Evolutionary conservation across 92 coral and sea anemone species (phyloP).

Genomic region (Epizoanthus illoricatus): DNA sequence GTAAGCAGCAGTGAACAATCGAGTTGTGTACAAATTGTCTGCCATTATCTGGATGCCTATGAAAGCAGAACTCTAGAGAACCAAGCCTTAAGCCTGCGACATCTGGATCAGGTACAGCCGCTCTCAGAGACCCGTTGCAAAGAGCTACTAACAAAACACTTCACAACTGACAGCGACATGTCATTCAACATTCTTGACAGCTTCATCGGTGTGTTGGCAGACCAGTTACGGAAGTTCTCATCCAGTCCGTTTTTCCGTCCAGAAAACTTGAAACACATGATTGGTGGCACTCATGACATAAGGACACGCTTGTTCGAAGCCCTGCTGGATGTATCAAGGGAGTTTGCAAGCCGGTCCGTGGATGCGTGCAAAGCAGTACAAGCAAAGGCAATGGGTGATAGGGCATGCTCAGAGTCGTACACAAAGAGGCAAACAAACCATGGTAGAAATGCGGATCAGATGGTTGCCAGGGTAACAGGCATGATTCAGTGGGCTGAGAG

Average conservation of each 20-base stretch:
- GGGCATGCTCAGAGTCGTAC: conserved; percentile 1
- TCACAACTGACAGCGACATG: conserved; percentile 50
- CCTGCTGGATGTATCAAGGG: conserved; percentile 63
- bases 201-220: conserved; percentile 71
- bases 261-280: conserved; percentile 55
- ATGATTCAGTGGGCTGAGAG: conserved; percentile 88
- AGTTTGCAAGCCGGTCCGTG: conserved; percentile 73
- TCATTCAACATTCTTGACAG: conserved; percentile 67
- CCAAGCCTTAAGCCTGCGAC: conserved; percentile 47
- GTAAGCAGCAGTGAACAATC: conserved; percentile 64
- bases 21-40: conserved; percentile 73
- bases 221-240: conserved; percentile 73
- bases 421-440: background rate
- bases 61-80: conserved; percentile 56
- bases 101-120: conserved; percentile 37
- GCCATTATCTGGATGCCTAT: conserved; percentile 73
- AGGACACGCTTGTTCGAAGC: conserved; percentile 70
- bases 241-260: conserved; percentile 69
- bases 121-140: conserved; percentile 54
- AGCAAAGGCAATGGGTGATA: conserved; percentile 42
- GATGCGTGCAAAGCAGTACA: conserved; percentile 54
- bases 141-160: conserved; percentile 53
- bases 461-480: conserved; percentile 75
- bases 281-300: conserved; percentile 56
- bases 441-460: conserved; percentile 57